Base-by-base conservation (phyloP, 2,888 invertebrate species). In the Conchocele bisecta region DNA sequence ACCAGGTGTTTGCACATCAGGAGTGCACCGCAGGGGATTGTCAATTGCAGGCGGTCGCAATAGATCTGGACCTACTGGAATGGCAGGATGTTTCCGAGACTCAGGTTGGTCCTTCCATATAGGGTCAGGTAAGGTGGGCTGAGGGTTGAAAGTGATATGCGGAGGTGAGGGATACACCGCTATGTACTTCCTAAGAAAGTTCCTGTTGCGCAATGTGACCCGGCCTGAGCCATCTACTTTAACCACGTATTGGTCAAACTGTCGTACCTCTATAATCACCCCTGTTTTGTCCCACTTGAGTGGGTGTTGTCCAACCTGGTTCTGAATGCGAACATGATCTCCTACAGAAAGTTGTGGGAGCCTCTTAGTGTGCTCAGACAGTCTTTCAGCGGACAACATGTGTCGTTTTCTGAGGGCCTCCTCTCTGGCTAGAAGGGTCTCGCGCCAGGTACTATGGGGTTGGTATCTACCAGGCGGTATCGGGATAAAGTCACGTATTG, bases 271-370 rank as follows among this genome's bases (percentile, higher is more conserved):
- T 17, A 82, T 65, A n/a, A 82, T 65, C 9, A 44, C 17, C 1
- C 79, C 80, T 3, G 81, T 84, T 63, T 81, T 81, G 70, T 82
- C 83, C 84, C 83, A 83, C 66, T 83, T 82, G 0, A 31, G 54
- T 7, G 82, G 80, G 54, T 82, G 53, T 1, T 61, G 67, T 15
- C 79, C 83, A 24, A 51, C 69, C 53, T 84, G 83, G 50, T 83
- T 82, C 48, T 84, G 81, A 9, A 83, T 58, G 0, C 77, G 61
- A 2, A 81, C 82, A 42, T 50, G 48, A 26, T 83, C 82, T 5
- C 82, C 81, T 20, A 81, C 59, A 20, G 24, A 17, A 0, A 79
- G 67, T 11, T 64, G 64, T 24, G 77, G 13, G n/a, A 79, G 61
- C 0, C 65, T 41, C 44, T 63, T 60, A n/a, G 83, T 81, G 35